phyloP scores from a whole-genome alignment of 2,888 invertebrate species.

The Uropetala carovei region DNA sequence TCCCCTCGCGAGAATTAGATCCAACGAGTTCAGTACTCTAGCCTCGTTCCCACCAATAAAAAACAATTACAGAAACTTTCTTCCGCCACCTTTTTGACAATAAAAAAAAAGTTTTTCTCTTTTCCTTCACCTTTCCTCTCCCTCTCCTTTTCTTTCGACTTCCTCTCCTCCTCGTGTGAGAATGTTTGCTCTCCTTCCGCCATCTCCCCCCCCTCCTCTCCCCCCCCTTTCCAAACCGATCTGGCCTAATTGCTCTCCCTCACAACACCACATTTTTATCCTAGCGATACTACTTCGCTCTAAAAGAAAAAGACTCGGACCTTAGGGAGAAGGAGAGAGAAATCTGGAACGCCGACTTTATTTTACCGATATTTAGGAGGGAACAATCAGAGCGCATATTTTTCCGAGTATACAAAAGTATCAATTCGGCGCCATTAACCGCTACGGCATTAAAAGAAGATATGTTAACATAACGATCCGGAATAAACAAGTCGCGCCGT shows the following conservation, averaged over 20 bases:
- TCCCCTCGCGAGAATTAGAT: neutral
- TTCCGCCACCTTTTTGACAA: neutral
- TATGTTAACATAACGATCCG: too few relatives aligned
- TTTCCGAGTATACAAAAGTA: too few relatives aligned
- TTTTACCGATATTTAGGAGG: neutral
- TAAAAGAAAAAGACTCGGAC: neutral
- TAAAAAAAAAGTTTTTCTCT: neutral
- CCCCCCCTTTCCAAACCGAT: neutral
- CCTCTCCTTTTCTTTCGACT: neutral
- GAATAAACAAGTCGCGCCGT: too few relatives aligned
- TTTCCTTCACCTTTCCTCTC: neutral
- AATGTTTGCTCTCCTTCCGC: neutral
- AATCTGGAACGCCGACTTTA: neutral
- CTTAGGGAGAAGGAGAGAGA: neutral
- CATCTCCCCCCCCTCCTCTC: neutral
- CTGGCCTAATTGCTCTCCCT: neutral
- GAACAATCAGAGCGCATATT: too few relatives aligned
- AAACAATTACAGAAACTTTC: neutral
- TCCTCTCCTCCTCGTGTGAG: neutral
- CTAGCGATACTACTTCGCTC: neutral
- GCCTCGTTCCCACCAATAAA: constrained; percentile 4
- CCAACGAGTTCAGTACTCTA: neutral
- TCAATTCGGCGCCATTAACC: too few relatives aligned
- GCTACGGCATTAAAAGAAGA: too few relatives aligned
- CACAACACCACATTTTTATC: neutral